Evolutionary conservation across 2,888 invertebrate species (phyloP), one percentile per base, ranked within the genome.

Genomic region (Thera obeliscata): DNA sequence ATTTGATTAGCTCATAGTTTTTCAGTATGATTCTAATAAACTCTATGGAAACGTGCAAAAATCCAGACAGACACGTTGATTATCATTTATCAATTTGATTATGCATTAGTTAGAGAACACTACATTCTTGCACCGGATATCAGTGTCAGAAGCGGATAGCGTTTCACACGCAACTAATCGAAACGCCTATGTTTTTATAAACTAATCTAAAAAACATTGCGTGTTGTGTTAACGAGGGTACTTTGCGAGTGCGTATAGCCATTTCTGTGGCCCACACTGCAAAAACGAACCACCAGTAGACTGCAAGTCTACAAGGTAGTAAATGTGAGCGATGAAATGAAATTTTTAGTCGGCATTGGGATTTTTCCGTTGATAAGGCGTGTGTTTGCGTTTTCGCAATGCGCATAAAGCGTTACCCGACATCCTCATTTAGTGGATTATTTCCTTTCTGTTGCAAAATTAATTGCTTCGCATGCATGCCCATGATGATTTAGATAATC

Each of bases 391-490:
- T 62, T 62, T 65, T 69, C 56, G 65, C 59, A 69, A 56, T 65
- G 75, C 73, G 74, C 71, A 48, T 38, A 36, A 63, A 63, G 9
- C 11, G 36, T 70, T 83, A 59, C 77, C 73, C 72, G 73, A 77
- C 79, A 76, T 78, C 78, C 77, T 78, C 76, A 74, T 78, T 73
- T 71, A 73, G 77, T 75, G 75, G 70, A 76, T 72, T 77, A 79
- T 85, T 87, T 84, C 83, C 83, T 82, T 83, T 84, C 74, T 70
- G 77, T 81, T 81, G 78, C 80, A 74, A 82, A 82, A 82, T 76
- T 79, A 80, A 81, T 83, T 78, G 71, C 65, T 65, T 72, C 68
- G 69, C 62, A 81, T 76, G 77, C 76, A 75, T 78, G 76, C 61
- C 62, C 56, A 55, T 73, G 74, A 68, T 67, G 67, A 50, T 72